phyloP scores from a whole-genome alignment of 2,113 vertebrate genomes.

The Aspidoscelis tigris region DNA sequence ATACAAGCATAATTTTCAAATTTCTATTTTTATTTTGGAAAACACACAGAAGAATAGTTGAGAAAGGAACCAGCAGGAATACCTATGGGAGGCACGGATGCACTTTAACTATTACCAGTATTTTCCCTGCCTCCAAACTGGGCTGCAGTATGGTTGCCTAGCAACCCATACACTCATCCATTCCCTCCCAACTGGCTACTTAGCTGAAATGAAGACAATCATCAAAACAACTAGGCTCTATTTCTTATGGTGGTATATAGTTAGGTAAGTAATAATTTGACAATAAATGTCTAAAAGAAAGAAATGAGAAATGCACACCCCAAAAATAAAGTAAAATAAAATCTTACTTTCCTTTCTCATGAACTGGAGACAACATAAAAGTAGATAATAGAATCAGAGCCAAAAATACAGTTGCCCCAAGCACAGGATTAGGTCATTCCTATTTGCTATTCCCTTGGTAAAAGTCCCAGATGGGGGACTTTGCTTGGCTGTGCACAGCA shows the following conservation, averaged over 20 bases:
- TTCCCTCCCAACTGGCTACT: not conserved
- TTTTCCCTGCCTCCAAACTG: not conserved
- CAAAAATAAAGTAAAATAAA: not conserved
- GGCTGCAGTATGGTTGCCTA: conserved; percentile 16
- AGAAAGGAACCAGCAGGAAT: not conserved
- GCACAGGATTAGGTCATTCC: too few species aligned
- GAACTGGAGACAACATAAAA: not conserved
- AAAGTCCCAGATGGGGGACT: too few species aligned
- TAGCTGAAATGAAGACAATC: conserved; percentile 11
- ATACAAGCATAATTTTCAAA: too few species aligned
- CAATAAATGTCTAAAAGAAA: not conserved
- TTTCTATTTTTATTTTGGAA: too few species aligned
- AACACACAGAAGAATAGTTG: not conserved
- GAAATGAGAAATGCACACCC: not conserved
- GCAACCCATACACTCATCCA: conserved; percentile 3
- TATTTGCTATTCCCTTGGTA: too few species aligned
- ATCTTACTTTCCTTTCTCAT: not conserved
- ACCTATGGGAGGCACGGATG: not conserved
- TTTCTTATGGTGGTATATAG: not conserved
- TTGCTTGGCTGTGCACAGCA: too few species aligned
- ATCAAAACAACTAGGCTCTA: too few species aligned
- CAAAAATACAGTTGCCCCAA: not conserved
- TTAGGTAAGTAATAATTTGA: not conserved
- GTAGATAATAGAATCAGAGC: not conserved
- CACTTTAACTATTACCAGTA: not conserved